Evolutionary conservation across 2,888 invertebrate genomes (phyloP).

Genomic region (Gortyna flavago): DNA sequence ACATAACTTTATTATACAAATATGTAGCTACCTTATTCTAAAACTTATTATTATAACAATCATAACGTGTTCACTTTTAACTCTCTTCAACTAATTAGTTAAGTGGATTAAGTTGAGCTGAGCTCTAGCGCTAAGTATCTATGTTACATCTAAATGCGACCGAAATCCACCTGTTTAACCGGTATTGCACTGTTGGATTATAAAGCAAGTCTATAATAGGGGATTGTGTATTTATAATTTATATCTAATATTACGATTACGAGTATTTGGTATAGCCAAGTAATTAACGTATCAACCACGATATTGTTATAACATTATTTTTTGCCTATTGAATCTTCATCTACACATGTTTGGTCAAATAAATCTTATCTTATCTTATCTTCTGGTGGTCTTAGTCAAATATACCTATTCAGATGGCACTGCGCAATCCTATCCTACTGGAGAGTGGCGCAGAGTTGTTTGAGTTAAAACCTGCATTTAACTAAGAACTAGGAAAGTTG

Average conservation of each 20-base stretch:
- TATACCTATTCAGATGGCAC: too few species aligned
- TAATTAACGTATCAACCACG: neutral
- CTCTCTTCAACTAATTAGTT: constrained; percentile 46
- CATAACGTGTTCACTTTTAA: constrained; percentile 40
- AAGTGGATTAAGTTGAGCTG: constrained; percentile 46
- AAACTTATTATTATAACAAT: constrained; percentile 30
- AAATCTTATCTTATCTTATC: too few species aligned
- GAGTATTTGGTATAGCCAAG: neutral
- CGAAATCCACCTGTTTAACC: constrained; percentile 28
- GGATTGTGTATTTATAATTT: neutral
- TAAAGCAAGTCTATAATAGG: neutral
- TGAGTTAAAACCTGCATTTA: neutral
- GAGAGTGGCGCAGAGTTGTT: neutral
- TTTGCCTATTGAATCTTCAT: too few species aligned
- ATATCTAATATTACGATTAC: neutral
- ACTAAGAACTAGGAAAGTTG: neutral
- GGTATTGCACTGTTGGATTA: constrained; percentile 20
- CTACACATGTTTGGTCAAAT: too few species aligned
- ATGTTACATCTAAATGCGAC: constrained; percentile 37
- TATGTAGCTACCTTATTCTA: neutral
- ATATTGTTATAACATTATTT: neutral
- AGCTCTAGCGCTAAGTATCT: constrained; percentile 44
- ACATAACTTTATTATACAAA: neutral
- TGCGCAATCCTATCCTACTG: neutral
- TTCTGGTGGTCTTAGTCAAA: neutral